A percentile compares a stretch with the other conserved stretches of the same genome.
Evolutionary conservation across 2,797 vertebrate genomes (phyloP).

Genomic region (Anomalospiza imberbis): DNA sequence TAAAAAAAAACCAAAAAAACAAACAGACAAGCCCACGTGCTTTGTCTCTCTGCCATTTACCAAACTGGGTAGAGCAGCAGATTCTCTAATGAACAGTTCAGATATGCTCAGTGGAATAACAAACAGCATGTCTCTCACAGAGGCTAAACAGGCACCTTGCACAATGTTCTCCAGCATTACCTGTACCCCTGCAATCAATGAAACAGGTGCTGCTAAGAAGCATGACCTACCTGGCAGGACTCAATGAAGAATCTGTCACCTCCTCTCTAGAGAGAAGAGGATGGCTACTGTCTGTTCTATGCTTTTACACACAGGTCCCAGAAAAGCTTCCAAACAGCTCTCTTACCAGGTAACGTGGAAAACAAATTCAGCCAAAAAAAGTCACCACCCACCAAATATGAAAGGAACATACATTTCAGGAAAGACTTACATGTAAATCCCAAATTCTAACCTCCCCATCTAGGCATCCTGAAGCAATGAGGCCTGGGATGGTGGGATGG

Average conservation of each 20-base stretch:
- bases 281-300: background rate
- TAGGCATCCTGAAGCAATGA: slow-evolving; percentile 97
- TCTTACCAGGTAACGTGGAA: background rate
- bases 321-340: background rate
- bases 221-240: background rate
- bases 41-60: background rate
- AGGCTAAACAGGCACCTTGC: background rate
- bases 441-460: slow-evolving; percentile 99
- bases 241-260: background rate
- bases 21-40: background rate
- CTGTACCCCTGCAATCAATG: background rate
- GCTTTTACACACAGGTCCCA: background rate
- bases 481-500: slow-evolving; percentile 95
- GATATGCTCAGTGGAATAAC: background rate
- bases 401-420: background rate
- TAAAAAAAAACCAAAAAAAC: background rate
- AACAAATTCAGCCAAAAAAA: background rate
- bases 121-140: background rate
- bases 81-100: background rate
- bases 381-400: background rate
- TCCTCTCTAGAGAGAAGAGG: background rate
- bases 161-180: background rate
- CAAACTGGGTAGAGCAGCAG: background rate
- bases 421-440: slow-evolving; percentile 94
- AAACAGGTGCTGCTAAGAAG: background rate